Evolutionary conservation across 2,888 invertebrate genomes (phyloP), one percentile per base, ranked within the genome.

Genomic region (Phortica magna): DNA sequence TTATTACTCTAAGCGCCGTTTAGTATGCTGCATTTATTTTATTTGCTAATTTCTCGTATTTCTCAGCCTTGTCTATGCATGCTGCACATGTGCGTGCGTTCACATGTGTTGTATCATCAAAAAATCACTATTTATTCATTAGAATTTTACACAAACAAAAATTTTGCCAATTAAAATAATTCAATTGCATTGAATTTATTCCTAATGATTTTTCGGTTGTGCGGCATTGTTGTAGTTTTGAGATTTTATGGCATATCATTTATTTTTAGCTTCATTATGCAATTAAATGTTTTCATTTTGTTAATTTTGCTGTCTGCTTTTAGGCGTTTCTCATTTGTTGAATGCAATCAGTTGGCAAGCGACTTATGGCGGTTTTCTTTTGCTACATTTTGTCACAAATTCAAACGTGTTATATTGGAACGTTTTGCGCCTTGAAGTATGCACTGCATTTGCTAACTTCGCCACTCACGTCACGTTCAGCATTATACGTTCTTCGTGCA

Each of bases 181-280:
- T 71, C 70, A 71, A 71, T 71, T 71, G 14, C 12, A 9, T 22
- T 71, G 53, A 41, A 71, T 71, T 53, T 53, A 71, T 55, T 31
- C 43, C 19, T 55, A 71, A 71, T 48, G 41, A 10, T 71, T 65
- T 65, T 0, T 31, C 5, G 31, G n/a, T n/a, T 71, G 22, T 22
- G 39, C 67, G 41, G 42, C 17, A 48, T 48, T 48, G 43, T 43
- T 10, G 48, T 12, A 48, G 3, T 48, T 48, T 31, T 31, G 31
- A 31, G 31, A 31, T 31, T 31, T 31, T 31, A 31, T 31, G 31
- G 31, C 5, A 2, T 31, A 31, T 31, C 2, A 31, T 31, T 31
- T 31, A 31, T 31, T 31, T 31, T 31, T 31, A 31, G 31, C 31
- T 31, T 31, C 3, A 1, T 31, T 31, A 31, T 31, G 31, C 31